These are phyloP conservation scores for Conopomorpha cramerella DNA, from an alignment of 1,140 invertebrate genomes.

Conservation along the genomic window DNA sequence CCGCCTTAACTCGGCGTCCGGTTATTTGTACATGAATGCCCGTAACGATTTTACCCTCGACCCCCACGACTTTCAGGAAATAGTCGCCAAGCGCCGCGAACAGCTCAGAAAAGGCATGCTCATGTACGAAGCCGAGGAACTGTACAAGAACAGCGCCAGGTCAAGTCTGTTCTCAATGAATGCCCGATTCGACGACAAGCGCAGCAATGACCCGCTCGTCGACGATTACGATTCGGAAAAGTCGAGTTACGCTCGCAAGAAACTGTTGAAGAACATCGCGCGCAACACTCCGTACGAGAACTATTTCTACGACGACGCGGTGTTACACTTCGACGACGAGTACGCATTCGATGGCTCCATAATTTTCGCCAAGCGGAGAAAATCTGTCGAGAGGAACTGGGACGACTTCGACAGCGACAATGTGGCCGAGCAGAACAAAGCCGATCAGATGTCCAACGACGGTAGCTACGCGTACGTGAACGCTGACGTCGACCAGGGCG, in stretches of 20 bases:
- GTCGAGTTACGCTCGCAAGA: conserved; percentile 49
- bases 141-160: conserved; percentile 19
- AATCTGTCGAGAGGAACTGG: conserved; percentile 40
- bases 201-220: conserved; percentile 50
- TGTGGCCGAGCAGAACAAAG: conserved; percentile 14
- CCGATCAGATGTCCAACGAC: conserved; percentile 47
- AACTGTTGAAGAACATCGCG: conserved; percentile 52
- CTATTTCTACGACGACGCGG: conserved; percentile 57
- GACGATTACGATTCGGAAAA: conserved; percentile 54
- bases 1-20: conserved; percentile 50
- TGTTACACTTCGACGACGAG: conserved; percentile 51
- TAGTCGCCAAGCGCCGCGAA: conserved; percentile 45
- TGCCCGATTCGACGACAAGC: conserved; percentile 32
- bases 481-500: conserved; percentile 40
- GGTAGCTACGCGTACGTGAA: conserved; percentile 51
- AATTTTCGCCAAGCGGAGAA: conserved; percentile 50
- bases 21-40: conserved; percentile 56
- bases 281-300: conserved; percentile 45
- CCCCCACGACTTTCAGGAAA: conserved; percentile 48
- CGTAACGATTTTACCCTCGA: conserved; percentile 54
- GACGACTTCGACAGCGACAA: conserved; percentile 27
- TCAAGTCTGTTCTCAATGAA: conserved; percentile 49
- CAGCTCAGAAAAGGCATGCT: conserved; percentile 41
- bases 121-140: conserved; percentile 29
- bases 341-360: conserved; percentile 53